Percentiles rank a stretch among this genome's conserved stretches.
Conservation (phyloP, 1,140 invertebrate genomes). For the Zaprionus camerounensis region DNA sequence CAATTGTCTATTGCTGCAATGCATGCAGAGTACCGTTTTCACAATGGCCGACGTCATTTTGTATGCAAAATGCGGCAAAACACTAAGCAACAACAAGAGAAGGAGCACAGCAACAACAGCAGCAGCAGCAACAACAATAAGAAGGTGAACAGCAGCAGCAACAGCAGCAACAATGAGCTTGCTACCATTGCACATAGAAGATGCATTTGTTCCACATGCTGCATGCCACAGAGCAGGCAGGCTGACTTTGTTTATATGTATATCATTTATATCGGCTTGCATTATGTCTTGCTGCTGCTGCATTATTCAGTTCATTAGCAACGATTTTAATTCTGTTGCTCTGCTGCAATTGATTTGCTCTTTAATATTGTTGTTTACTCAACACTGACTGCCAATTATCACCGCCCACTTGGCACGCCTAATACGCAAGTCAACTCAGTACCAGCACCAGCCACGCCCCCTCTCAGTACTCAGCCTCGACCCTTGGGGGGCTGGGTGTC, state of each 20-base stretch:
- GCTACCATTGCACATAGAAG: not conserved
- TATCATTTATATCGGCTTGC: not conserved
- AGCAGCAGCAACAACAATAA: slow-evolving; percentile 44
- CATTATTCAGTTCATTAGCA: not conserved
- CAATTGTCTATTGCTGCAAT: slow-evolving; percentile 51
- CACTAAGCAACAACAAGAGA: slow-evolving; percentile 36
- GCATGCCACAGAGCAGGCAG: not conserved
- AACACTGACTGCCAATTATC: slow-evolving; percentile 7
- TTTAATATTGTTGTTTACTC: slow-evolving; percentile 2
- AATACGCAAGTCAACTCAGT: not conserved
- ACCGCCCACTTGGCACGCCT: not conserved
- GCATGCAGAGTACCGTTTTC: slow-evolving; percentile 30
- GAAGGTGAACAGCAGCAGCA: slow-evolving; percentile 4
- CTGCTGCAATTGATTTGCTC: not conserved
- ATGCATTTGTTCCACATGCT: slow-evolving; percentile 29
- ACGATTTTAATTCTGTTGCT: not conserved
- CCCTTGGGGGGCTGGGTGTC: slow-evolving; percentile 6
- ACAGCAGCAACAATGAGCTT: slow-evolving; percentile 30
- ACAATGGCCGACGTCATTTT: slow-evolving; percentile 53
- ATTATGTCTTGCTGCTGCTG: too few relatives aligned
- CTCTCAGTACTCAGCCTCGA: not conserved
- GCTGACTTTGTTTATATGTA: not conserved
- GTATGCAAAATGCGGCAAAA: slow-evolving; percentile 73
- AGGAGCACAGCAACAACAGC: slow-evolving; percentile 3
- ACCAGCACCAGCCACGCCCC: too few relatives aligned